Conservation (phyloP, 2,888 invertebrate species). For the Pomacea canaliculata region DNA sequence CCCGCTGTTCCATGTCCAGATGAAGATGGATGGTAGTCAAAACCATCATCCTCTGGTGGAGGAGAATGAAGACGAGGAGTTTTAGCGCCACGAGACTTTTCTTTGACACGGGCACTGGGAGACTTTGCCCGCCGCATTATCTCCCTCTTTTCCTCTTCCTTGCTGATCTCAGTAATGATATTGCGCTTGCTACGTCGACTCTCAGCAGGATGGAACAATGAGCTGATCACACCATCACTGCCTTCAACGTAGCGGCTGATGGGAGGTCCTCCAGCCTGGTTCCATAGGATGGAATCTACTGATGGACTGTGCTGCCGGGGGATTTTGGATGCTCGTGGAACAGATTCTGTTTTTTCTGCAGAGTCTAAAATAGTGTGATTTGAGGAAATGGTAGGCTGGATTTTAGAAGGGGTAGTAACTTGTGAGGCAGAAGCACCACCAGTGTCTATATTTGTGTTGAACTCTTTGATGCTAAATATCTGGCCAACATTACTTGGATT, state of each 20-base stretch:
- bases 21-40: conserved; percentile 22
- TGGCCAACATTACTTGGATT: conserved; percentile 59
- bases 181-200: conserved; percentile 32
- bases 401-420: background rate
- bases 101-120: conserved; percentile 65
- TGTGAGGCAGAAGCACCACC: conserved; percentile 1
- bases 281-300: conserved; percentile 22
- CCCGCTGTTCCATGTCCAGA: conserved; percentile 13
- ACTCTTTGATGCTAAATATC: conserved; percentile 48
- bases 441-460: conserved; percentile 25
- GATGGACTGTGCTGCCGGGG: conserved; percentile 34
- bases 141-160: conserved; percentile 55
- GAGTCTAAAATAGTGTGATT: background rate
- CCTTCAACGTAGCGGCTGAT: conserved; percentile 57
- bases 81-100: conserved; percentile 57
- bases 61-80: conserved; percentile 59
- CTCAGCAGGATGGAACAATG: conserved; percentile 7
- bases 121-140: conserved; percentile 54
- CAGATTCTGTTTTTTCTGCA: conserved; percentile 2
- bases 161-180: conserved; percentile 45
- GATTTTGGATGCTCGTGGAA: conserved; percentile 34
- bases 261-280: conserved; percentile 22
- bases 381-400: background rate
- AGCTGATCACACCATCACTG: conserved; percentile 43
- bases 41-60: conserved; percentile 45